Percentiles rank a stretch among this genome's conserved stretches.
These are phyloP conservation scores for Leptonema lineaticorne DNA, from an alignment of 1,140 invertebrate species.

Conservation along the genomic window DNA sequence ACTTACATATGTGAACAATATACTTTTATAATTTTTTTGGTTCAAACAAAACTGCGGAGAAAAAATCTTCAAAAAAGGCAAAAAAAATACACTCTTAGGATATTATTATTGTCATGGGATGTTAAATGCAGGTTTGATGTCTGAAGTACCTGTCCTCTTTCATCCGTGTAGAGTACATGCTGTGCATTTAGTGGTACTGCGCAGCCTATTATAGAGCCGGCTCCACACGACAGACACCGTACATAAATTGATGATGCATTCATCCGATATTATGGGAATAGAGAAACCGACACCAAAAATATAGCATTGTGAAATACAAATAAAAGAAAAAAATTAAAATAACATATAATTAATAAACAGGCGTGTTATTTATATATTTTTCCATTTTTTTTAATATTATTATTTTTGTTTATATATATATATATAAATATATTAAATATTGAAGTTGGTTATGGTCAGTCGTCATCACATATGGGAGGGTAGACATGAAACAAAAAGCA, in stretches of 20 bases:
- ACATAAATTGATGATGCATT: constrained; percentile 54
- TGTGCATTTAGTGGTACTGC: constrained; percentile 80
- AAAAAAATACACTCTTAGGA: constrained; percentile 30
- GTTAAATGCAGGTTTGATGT: constrained; percentile 13
- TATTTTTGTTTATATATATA: too few species aligned
- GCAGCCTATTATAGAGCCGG: constrained; percentile 55
- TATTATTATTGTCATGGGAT: constrained; percentile 3
- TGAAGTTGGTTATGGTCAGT: constrained; percentile 34
- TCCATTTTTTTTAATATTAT: too few species aligned
- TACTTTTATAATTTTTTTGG: too few species aligned
- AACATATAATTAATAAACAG: constrained; percentile 38
- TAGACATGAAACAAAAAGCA: constrained; percentile 61
- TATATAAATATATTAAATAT: too few species aligned
- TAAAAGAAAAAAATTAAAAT: too few species aligned
- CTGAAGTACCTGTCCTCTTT: constrained; percentile 83
- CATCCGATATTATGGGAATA: constrained; percentile 23
- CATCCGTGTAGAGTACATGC: constrained; percentile 93
- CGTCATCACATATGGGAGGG: constrained; percentile 52
- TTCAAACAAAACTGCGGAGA: constrained; percentile 35
- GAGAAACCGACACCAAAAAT: constrained; percentile 32
- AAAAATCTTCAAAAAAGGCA: constrained; percentile 29
- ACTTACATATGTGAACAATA: constrained; percentile 39
- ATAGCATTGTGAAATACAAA: constrained; percentile 32
- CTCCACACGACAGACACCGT: constrained; percentile 54
- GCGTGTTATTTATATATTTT: constrained; percentile 24